Evolutionary conservation across 2,797 vertebrate species (phyloP).

Genomic region (Myotis myotis): DNA sequence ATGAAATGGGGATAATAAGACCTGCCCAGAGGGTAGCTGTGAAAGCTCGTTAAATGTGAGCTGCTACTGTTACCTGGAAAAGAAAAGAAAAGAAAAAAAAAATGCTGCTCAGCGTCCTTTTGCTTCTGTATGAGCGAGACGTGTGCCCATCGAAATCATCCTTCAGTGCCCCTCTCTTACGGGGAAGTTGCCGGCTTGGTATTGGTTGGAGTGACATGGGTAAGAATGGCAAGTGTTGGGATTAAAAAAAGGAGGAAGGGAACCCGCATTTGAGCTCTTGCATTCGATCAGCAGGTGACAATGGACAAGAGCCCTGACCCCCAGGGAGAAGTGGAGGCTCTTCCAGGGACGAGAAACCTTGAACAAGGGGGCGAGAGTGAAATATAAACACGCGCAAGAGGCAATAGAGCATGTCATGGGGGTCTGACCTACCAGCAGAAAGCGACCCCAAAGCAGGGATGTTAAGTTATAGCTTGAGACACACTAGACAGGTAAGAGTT

Average conservation of each 20-base stretch:
- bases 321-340: not conserved
- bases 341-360: not conserved
- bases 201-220: not conserved
- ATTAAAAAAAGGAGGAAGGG: not conserved
- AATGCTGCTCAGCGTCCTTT: not conserved
- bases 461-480: not conserved
- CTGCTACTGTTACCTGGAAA: not conserved
- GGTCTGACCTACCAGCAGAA: not conserved
- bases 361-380: not conserved
- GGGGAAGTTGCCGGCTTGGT: not conserved
- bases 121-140: not conserved
- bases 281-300: not conserved
- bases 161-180: not conserved
- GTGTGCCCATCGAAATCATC: not conserved
- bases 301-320: not conserved
- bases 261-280: not conserved
- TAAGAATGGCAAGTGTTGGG: not conserved
- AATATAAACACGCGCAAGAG: not conserved
- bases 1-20: not conserved
- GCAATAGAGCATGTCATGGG: not conserved
- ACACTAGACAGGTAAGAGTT: not conserved
- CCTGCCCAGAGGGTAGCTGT: not conserved
- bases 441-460: not conserved
- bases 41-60: not conserved
- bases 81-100: not conserved